These are phyloP conservation scores for Pseudomyrmex dendroicus DNA, from an alignment of 1,140 invertebrate genomes.

Conservation along the genomic window DNA sequence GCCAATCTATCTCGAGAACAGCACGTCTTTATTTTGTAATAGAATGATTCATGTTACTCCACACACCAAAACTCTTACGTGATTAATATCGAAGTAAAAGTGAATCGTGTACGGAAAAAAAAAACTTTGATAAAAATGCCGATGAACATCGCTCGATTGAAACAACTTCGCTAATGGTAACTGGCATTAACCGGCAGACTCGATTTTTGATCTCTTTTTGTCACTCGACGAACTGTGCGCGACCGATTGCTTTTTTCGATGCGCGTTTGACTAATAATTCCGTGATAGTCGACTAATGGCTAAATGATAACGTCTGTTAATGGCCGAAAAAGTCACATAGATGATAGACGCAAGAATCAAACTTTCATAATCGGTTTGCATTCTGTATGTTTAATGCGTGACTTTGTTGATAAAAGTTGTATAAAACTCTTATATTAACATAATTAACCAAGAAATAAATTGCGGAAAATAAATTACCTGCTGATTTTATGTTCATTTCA, in stretches of 20 bases:
- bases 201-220: not conserved
- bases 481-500: not conserved
- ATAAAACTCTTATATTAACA: not conserved
- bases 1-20: constrained; percentile 56
- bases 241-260: not conserved
- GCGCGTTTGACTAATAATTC: not conserved
- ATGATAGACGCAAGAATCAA: not conserved
- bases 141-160: not conserved
- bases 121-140: not conserved
- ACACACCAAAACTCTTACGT: constrained; percentile 19
- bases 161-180: constrained; percentile 3
- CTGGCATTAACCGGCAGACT: not conserved
- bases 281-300: not conserved
- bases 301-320: not conserved
- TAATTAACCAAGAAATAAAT: too few species aligned
- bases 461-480: too few species aligned
- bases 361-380: not conserved
- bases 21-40: constrained; percentile 46
- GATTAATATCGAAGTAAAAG: constrained; percentile 22
- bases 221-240: not conserved
- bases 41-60: constrained; percentile 35
- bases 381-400: not conserved
- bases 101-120: not conserved
- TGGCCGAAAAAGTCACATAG: not conserved
- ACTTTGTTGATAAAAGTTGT: not conserved